Conservation (phyloP, 1,140 invertebrate genomes). For the Pachyrhynchus sulphureomaculatus region DNA sequence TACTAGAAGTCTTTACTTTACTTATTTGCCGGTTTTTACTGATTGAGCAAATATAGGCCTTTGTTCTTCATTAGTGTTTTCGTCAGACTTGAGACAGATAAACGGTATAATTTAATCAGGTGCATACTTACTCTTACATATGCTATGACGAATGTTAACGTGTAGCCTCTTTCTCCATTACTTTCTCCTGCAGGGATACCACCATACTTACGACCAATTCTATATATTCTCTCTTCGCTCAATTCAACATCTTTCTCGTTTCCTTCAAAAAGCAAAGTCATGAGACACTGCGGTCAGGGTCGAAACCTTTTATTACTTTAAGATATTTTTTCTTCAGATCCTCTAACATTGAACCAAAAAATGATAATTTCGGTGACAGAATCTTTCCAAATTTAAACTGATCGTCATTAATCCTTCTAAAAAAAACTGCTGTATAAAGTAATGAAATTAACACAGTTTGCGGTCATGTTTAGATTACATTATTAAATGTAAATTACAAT, state of each 20-base stretch:
- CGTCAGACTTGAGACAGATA: too few relatives aligned
- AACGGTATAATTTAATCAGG: too few relatives aligned
- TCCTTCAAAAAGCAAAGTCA: conserved; percentile 93
- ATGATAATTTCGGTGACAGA: conserved; percentile 73
- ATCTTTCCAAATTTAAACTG: conserved; percentile 95
- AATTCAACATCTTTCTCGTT: conserved; percentile 67
- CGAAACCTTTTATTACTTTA: conserved; percentile 87
- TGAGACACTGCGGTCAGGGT: conserved; percentile 78
- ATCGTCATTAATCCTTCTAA: conserved; percentile 95
- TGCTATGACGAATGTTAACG: conserved; percentile 98
- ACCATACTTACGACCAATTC: conserved; percentile 71
- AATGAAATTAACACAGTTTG: too few relatives aligned
- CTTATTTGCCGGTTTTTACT: too few relatives aligned
- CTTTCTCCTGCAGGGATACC: conserved; percentile 88
- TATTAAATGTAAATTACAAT: too few relatives aligned
- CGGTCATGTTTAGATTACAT: too few relatives aligned
- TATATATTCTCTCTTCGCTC: conserved; percentile 81
- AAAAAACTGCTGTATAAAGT: conserved; percentile 92
- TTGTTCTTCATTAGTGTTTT: too few relatives aligned
- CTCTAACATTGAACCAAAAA: conserved; percentile 73
- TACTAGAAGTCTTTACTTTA: too few relatives aligned
- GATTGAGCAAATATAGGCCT: too few relatives aligned
- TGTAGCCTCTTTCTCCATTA: conserved; percentile 94
- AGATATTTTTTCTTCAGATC: conserved; percentile 88
- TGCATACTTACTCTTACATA: conserved; percentile 79